A percentile compares a stretch with the other conserved stretches of the same genome.
Evolutionary conservation across 2,113 vertebrate genomes (phyloP).

Genomic region (Lipotes vexillifer): DNA sequence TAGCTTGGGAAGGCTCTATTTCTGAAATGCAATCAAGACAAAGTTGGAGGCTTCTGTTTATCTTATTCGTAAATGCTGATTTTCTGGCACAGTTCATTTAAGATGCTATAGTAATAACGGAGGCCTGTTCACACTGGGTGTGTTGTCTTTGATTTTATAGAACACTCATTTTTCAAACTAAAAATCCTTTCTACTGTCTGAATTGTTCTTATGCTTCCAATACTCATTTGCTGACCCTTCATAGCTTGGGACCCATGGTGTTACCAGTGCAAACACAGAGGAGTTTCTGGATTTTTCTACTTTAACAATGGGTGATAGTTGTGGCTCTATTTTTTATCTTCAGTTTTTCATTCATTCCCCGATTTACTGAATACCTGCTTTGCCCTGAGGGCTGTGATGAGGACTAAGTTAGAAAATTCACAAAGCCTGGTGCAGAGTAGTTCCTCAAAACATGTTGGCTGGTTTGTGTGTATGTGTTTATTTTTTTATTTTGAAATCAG

Average conservation of each 20-base stretch:
- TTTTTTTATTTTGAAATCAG: conserved; percentile 8
- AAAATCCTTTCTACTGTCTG: background rate
- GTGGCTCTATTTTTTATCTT: background rate
- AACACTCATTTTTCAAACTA: background rate
- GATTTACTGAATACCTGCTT: background rate
- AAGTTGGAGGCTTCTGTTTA: background rate
- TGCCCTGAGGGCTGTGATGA: background rate
- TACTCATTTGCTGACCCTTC: background rate
- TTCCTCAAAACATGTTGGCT: background rate
- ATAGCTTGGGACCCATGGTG: background rate
- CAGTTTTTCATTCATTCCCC: background rate
- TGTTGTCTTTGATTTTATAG: background rate
- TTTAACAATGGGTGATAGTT: background rate
- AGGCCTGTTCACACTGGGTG: background rate
- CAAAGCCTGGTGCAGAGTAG: background rate
- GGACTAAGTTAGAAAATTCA: background rate
- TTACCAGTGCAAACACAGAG: background rate
- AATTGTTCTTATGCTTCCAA: background rate
- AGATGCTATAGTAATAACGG: background rate
- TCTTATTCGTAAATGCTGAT: background rate
- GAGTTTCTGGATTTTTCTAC: background rate
- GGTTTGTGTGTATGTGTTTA: background rate
- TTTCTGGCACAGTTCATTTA: background rate
- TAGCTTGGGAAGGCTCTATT: background rate
- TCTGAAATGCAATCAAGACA: background rate